phyloP scores from a whole-genome alignment of 2,888 invertebrate species.

The Camponotus fellah region DNA sequence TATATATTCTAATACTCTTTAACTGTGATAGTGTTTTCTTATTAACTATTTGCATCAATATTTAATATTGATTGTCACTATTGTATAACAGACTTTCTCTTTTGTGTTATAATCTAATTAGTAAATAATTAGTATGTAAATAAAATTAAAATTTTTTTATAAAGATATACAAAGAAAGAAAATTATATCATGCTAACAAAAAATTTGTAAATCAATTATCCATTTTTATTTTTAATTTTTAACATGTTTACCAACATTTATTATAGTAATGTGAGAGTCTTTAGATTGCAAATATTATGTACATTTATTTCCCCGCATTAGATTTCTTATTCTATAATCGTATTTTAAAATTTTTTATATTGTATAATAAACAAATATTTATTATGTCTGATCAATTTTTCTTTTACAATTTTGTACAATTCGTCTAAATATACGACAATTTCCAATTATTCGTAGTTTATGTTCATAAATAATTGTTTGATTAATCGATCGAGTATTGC shows the following conservation, averaged over 20 bases:
- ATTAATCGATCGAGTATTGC: not conserved
- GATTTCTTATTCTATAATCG: slow-evolving; percentile 6
- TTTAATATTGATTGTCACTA: not conserved
- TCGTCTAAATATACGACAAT: not conserved
- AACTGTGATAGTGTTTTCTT: slow-evolving; percentile 47
- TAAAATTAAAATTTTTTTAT: not conserved
- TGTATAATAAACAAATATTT: not conserved
- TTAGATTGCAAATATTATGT: not conserved
- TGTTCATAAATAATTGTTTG: not conserved
- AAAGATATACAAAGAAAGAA: not conserved
- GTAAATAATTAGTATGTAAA: not conserved
- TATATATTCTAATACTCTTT: slow-evolving; percentile 82
- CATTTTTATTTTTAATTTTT: not conserved
- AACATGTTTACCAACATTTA: not conserved
- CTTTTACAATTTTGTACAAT: slow-evolving; percentile 1
- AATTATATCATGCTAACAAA: not conserved
- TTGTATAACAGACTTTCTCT: not conserved
- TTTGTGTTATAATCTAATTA: not conserved
- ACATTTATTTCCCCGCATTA: not conserved
- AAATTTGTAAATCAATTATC: not conserved
- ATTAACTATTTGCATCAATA: not conserved
- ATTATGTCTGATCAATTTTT: not conserved
- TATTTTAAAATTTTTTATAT: not conserved
- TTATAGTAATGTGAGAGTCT: not conserved
- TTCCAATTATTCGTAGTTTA: not conserved